Evolutionary conservation across 2,113 vertebrate species (phyloP).

Genomic region (Pteropus alecto): DNA sequence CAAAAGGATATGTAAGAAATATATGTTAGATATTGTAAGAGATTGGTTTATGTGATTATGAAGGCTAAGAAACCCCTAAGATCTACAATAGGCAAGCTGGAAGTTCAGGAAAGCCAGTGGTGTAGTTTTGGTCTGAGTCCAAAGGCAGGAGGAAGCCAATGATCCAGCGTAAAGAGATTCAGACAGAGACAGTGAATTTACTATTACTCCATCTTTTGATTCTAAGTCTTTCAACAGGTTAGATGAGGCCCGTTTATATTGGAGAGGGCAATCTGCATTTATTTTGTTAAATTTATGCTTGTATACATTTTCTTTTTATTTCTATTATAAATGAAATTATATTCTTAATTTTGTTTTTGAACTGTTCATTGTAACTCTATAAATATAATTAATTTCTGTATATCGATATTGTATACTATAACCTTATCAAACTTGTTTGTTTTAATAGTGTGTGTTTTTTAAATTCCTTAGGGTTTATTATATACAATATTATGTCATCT

Average conservation of each 20-base stretch:
- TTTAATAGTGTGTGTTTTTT: background rate
- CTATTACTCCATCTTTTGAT: background rate
- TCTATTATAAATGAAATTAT: background rate
- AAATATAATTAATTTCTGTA: background rate
- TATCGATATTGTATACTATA: background rate
- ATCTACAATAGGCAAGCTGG: background rate
- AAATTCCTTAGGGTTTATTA: background rate
- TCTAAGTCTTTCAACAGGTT: background rate
- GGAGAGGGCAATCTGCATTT: background rate
- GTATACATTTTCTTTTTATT: background rate
- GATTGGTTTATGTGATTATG: background rate
- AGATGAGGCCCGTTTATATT: background rate
- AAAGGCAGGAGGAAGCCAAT: background rate
- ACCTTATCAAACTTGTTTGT: background rate
- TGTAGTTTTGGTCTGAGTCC: background rate
- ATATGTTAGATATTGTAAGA: background rate
- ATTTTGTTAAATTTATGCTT: background rate
- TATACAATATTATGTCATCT: background rate
- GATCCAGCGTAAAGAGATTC: background rate
- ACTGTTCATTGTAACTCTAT: background rate
- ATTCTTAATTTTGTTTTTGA: background rate
- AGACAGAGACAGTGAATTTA: background rate
- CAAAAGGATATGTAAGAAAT: background rate
- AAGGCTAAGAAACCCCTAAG: background rate
- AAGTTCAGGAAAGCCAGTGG: background rate